Percentiles rank a stretch among this genome's conserved stretches.
Evolutionary conservation across 2,888 invertebrate species (phyloP).

Genomic region (Epistrophe eligans): DNA sequence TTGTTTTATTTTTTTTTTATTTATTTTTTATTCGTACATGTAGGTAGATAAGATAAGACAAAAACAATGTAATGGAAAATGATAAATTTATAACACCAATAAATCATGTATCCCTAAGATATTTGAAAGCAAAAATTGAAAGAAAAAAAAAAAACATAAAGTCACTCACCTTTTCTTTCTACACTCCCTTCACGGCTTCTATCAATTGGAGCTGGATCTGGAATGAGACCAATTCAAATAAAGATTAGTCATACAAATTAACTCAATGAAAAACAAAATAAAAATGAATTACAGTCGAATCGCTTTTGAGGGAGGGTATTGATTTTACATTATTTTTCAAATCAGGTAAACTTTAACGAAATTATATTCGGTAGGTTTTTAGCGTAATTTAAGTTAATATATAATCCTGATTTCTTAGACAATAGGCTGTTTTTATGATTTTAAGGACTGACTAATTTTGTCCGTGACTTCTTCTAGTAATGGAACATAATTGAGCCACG

Average conservation of each 20-base stretch:
- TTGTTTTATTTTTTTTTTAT: slow-evolving; percentile 7
- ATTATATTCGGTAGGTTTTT: neutral
- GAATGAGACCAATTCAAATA: slow-evolving; percentile 65
- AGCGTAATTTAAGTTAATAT: neutral
- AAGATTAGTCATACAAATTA: slow-evolving; percentile 58
- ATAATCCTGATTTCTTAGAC: no score
- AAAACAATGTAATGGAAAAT: slow-evolving; percentile 15
- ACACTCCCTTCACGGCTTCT: slow-evolving; percentile 83
- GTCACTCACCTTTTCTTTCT: slow-evolving; percentile 82
- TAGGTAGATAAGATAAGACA: slow-evolving; percentile 45
- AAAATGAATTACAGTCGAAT: slow-evolving; percentile 43
- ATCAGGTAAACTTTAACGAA: neutral
- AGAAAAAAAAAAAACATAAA: slow-evolving; percentile 16
- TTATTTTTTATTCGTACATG: neutral
- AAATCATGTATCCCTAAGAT: slow-evolving; percentile 19
- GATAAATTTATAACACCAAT: slow-evolving; percentile 6
- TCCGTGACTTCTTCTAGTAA: no score
- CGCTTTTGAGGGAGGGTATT: neutral
- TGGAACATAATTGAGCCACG: no score
- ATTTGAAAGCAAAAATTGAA: slow-evolving; percentile 15
- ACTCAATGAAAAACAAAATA: slow-evolving; percentile 44
- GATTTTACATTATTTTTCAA: slow-evolving; percentile 1
- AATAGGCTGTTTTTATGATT: no score
- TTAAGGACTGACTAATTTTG: no score
- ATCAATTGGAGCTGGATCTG: slow-evolving; percentile 82